Percentiles rank a stretch among this genome's conserved stretches.
phyloP scores from a whole-genome alignment of 2,113 vertebrate genomes.

The Centropristis striata region DNA sequence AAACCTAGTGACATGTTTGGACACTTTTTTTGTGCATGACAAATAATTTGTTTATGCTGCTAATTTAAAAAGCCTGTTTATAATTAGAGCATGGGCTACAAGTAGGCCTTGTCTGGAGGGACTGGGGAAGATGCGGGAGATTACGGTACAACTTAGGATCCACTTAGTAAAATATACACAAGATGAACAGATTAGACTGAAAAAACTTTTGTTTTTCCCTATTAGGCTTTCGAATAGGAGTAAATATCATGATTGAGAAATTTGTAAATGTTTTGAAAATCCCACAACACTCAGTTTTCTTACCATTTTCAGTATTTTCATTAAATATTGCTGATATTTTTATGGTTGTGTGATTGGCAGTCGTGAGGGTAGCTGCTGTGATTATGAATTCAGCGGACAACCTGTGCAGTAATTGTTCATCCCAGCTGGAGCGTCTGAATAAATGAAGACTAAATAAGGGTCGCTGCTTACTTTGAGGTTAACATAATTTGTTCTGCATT shows the following conservation, averaged over 20 bases:
- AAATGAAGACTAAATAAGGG: slow-evolving; percentile 50
- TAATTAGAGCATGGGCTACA: slow-evolving; percentile 28
- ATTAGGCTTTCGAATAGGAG: background rate
- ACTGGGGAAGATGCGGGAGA: slow-evolving; percentile 3
- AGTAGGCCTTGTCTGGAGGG: background rate
- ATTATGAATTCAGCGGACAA: slow-evolving; percentile 52
- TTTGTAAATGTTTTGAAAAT: background rate
- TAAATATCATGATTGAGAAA: background rate
- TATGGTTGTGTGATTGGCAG: slow-evolving; percentile 16
- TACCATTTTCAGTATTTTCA: background rate
- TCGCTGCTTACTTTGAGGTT: slow-evolving; percentile 21
- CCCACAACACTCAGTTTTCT: background rate
- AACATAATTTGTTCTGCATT: slow-evolving; percentile 28
- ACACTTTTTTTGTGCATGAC: slow-evolving; percentile 63
- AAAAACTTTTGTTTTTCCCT: background rate
- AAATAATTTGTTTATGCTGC: slow-evolving; percentile 54
- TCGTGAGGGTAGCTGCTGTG: background rate
- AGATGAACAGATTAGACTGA: slow-evolving; percentile 6
- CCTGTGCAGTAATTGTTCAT: slow-evolving; percentile 47
- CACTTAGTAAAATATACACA: slow-evolving; percentile 11
- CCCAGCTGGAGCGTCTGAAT: slow-evolving; percentile 51
- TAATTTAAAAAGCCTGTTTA: slow-evolving; percentile 55
- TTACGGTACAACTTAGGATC: slow-evolving; percentile 4
- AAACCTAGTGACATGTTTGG: slow-evolving; percentile 69
- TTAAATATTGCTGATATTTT: background rate